phyloP scores from a whole-genome alignment of 2,888 invertebrate genomes.

The Lobophora halterata region DNA sequence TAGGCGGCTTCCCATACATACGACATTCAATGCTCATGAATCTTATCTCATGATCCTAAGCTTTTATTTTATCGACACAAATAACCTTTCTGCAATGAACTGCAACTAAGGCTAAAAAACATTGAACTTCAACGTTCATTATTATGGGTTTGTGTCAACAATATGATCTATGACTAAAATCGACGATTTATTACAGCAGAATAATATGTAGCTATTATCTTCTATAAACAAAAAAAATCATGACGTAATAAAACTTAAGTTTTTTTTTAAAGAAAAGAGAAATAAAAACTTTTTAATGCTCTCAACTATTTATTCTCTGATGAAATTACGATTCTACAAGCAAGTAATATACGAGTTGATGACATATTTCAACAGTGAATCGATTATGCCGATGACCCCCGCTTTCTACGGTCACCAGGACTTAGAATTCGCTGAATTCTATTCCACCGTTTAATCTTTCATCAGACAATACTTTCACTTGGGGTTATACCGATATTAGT shows the following conservation, averaged over 20 bases:
- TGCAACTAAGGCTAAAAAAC: too few species aligned
- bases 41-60: too few species aligned
- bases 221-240: too few species aligned
- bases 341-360: constrained; percentile 41
- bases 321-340: constrained; percentile 50
- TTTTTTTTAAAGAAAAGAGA: too few species aligned
- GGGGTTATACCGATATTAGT: constrained; percentile 23
- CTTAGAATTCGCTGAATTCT: constrained; percentile 29
- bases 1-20: constrained; percentile 37
- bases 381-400: constrained; percentile 45
- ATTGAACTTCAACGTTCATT: too few species aligned
- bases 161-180: too few species aligned
- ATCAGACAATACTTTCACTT: constrained; percentile 34
- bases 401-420: constrained; percentile 36
- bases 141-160: too few species aligned
- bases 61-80: too few species aligned
- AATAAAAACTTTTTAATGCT: too few species aligned
- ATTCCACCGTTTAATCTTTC: constrained; percentile 32
- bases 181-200: too few species aligned
- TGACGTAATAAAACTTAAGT: too few species aligned
- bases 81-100: too few species aligned
- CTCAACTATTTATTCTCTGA: constrained; percentile 11
- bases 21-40: constrained; percentile 18
- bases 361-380: constrained; percentile 50
- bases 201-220: constrained; percentile 3